Evolutionary conservation across 2,888 invertebrate species (phyloP).

Genomic region (Drosophila buzzatii): DNA sequence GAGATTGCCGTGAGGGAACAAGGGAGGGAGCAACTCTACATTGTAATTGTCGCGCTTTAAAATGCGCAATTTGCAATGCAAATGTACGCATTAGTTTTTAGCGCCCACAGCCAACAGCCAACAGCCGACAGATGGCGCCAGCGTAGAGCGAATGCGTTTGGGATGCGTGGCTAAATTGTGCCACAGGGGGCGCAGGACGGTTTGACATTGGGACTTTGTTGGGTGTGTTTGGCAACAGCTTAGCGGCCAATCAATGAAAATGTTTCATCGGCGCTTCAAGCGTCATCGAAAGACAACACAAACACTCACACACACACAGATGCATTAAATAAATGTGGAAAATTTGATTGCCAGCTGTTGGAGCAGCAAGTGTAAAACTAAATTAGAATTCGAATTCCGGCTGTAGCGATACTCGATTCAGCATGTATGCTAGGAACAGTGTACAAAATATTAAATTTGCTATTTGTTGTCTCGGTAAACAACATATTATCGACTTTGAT

Average conservation of each 20-base stretch:
- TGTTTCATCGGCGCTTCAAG: conserved; percentile 72
- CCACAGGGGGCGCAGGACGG: not conserved
- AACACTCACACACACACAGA: conserved; percentile 16
- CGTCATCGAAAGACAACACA: conserved; percentile 41
- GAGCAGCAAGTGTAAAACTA: not conserved
- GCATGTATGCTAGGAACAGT: not conserved
- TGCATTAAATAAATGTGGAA: conserved; percentile 2
- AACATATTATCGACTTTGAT: too few species aligned
- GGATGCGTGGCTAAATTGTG: not conserved
- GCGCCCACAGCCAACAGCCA: conserved; percentile 46
- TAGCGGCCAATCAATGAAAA: conserved; percentile 78
- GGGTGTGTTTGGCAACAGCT: conserved; percentile 74
- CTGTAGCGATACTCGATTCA: not conserved
- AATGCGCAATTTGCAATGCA: conserved; percentile 80
- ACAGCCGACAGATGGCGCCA: conserved; percentile 68
- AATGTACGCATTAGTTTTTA: conserved; percentile 78
- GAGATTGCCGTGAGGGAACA: not conserved
- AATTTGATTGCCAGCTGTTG: not conserved
- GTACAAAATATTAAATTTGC: too few species aligned
- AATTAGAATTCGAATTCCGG: not conserved
- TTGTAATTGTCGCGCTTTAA: conserved; percentile 78
- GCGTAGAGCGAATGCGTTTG: conserved; percentile 24
- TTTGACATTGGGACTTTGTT: conserved; percentile 8
- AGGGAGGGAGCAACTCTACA: conserved; percentile 32
- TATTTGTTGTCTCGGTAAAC: too few species aligned